A percentile compares a stretch with the other conserved stretches of the same genome.
phyloP scores from a whole-genome alignment of 2,888 invertebrate species.

The Disparrhopalites patrizii region DNA sequence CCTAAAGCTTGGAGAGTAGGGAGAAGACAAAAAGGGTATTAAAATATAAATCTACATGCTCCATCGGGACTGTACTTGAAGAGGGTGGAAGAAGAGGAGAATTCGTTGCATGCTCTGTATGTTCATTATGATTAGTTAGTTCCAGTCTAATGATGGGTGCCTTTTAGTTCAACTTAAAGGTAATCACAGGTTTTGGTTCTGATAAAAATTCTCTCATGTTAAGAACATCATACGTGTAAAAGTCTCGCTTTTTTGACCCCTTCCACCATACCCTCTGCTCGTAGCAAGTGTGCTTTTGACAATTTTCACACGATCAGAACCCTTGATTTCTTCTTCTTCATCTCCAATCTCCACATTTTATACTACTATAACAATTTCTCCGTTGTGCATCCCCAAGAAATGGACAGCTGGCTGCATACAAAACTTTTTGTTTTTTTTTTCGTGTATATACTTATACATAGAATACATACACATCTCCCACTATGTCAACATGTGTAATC shows the following conservation, averaged over 20 bases:
- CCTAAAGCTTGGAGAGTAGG: too few relatives aligned
- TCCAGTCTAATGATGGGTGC: constrained; percentile 37
- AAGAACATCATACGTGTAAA: constrained; percentile 8
- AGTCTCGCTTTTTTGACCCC: constrained; percentile 28
- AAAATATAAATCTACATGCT: too few relatives aligned
- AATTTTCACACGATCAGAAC: constrained; percentile 38
- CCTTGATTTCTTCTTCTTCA: constrained; percentile 27
- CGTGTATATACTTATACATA: too few relatives aligned
- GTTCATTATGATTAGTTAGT: constrained; percentile 27
- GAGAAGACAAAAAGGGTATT: too few relatives aligned
- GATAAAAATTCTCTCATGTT: constrained; percentile 28
- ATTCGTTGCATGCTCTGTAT: constrained; percentile 20
- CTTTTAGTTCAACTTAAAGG: constrained; percentile 32
- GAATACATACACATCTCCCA: not conserved
- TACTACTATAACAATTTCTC: too few relatives aligned
- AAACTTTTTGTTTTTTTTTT: too few relatives aligned
- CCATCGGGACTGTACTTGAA: too few relatives aligned
- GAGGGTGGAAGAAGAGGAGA: not conserved
- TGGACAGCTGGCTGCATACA: too few relatives aligned
- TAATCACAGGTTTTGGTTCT: constrained; percentile 36
- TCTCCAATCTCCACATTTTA: constrained; percentile 16
- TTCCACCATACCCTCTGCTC: too few relatives aligned
- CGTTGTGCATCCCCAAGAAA: too few relatives aligned
- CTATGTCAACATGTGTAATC: not conserved
- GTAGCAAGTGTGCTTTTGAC: constrained; percentile 30